Base-by-base conservation (phyloP, 2,888 invertebrate genomes). In the Dioctria rufipes region DNA sequence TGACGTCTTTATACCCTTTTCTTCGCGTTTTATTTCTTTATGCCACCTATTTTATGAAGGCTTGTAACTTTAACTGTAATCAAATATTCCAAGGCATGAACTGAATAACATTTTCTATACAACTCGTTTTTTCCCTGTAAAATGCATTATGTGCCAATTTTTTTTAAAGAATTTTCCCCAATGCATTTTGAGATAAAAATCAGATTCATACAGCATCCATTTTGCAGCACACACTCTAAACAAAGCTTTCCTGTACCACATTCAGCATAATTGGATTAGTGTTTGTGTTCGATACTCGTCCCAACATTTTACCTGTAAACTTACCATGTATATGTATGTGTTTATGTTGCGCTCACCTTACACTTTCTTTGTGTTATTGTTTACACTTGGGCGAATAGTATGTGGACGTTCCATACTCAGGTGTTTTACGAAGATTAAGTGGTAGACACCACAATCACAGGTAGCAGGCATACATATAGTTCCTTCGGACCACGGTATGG, bases 121-220 rank as follows among this genome's bases (percentile, higher is more conserved):
- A 25, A 25, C 25, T 25, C 2, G 25, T 25, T 25, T 58, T 58
- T 13, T 58, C 11, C 58, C 46, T 6, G 8, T 46, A 6, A 8
- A 46, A 6, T 46, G 46, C 5, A 46, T 8, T 46, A 6, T 8
- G 0, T 6, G 40, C 43, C 46, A 46, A 67, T 11, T 67, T n/a
- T 67, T 67, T 25, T 8, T 67, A 25, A 67, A 67, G 25, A 43
- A 66, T 66, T 42, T 9, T 66, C 4, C 5, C 11, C 46, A 6
- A 46, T 4, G 3, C 3, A 43, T 66, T 25, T 25, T 25, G 25
- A 43, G 49, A 67, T 67, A 54, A 13, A 49, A 39, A 71, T 42
- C 39, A 54, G 4, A 25, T 75, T 60, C 43, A 42, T n/a, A n/a
- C 42, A 75, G 75, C 75, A 75, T 75, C 75, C 75, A 75, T 75